Percentiles rank a stretch among this genome's conserved stretches.
These are phyloP conservation scores for Acanthurus leucopareius DNA, from an alignment of 2,797 vertebrate genomes.

Conservation along the genomic window DNA sequence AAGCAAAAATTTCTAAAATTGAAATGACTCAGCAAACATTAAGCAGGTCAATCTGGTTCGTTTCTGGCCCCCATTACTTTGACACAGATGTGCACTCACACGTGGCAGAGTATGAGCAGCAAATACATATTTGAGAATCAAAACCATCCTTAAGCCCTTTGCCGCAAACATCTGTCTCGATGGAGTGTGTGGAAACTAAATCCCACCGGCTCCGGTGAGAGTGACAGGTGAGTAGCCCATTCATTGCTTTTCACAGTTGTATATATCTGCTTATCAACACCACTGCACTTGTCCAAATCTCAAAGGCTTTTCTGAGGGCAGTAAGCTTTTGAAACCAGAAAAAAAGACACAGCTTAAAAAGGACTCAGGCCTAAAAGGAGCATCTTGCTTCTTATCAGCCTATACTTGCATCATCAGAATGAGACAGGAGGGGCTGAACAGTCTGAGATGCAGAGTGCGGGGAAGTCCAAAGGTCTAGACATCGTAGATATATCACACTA, in stretches of 20 bases:
- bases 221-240: slow-evolving; percentile 8
- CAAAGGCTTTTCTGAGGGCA: slow-evolving; percentile 19
- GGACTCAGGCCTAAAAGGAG: slow-evolving; percentile 14
- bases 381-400: slow-evolving; percentile 46
- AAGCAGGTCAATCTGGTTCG: slow-evolving; percentile 19
- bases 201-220: slow-evolving; percentile 8
- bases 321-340: slow-evolving; percentile 15
- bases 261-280: slow-evolving; percentile 31
- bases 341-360: slow-evolving; percentile 20
- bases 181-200: slow-evolving; percentile 7
- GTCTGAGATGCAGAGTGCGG: slow-evolving; percentile 11
- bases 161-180: not conserved
- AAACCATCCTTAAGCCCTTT: slow-evolving; percentile 6
- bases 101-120: not conserved
- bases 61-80: not conserved
- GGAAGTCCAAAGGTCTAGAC: slow-evolving; percentile 14
- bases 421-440: slow-evolving; percentile 15
- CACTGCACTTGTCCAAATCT: slow-evolving; percentile 19
- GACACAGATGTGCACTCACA: not conserved
- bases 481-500: no score
- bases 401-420: slow-evolving; percentile 58
- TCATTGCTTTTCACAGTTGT: slow-evolving; percentile 21
- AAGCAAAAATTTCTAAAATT: not conserved
- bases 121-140: slow-evolving; percentile 9
- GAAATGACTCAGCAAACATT: not conserved